Evolutionary conservation across 2,113 vertebrate genomes (phyloP), one percentile per base, ranked within the genome.

Genomic region (Theristicus caerulescens): DNA sequence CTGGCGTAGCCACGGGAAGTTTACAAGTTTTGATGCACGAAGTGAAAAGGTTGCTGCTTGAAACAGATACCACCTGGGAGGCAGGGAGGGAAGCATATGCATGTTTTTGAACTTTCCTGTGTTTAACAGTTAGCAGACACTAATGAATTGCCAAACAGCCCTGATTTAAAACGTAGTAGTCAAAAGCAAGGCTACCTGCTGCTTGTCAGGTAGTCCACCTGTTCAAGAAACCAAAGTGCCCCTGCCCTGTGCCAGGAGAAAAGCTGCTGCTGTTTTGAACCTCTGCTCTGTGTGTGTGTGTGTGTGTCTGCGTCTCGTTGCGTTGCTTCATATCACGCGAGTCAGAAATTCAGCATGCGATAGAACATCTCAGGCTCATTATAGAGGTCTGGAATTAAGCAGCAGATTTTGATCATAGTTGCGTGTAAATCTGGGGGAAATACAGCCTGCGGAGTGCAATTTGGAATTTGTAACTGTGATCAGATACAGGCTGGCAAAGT

Each of bases 11-110:
- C 97, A 96, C 16, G 25, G 97, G 97, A 98, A 98, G 98, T 98
- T 97, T 97, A 93, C 97, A 96, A 89, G 96, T 96, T 96, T 96
- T 96, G 90, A 96, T 96, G 97, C 95, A 96, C 67, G 8, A 96
- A 98, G 97, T 94, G 96, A 96, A 97, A 98, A 98, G 98, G 98
- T 98, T 98, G 97, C 94, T 96, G 93, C 96, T 97, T 97, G 96
- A 97, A 98, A 96, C 95, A 98, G 96, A 94, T 90, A 97, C 98
- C 98, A 98, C 97, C 98, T 98, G 98, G 98, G 97, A 98, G 97
- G 97, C 96, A 96, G 95, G 89, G 97, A 97, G 90, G 88, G 78
- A 98, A 98, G 96, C 97, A 98, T 97, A 97, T 96, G 86, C 97
- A 96, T 85, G 96, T 74, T 96, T 97, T 97, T 98, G 98, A 98